Base-by-base conservation (phyloP, 2,797 vertebrate species). In the Craterocephalus amniculus region DNA sequence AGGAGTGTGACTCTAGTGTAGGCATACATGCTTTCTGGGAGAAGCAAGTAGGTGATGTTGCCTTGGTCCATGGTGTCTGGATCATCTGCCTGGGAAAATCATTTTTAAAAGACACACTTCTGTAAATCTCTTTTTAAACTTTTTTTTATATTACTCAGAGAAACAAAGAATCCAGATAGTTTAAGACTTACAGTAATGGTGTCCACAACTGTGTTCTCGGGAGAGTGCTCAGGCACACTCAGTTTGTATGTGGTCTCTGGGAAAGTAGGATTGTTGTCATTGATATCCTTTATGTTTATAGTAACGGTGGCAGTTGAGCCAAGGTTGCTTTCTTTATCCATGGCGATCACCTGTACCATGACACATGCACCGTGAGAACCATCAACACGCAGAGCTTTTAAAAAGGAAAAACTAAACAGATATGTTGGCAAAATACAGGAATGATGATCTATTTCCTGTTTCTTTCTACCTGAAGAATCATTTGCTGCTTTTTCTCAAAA, bases 241-340 rank as follows among this genome's bases (percentile, higher is more conserved):
- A 96, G 61, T 12, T 35, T 16, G 59, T 98, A 99, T 1, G 60
- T 71, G 18, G 83, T 85, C 0, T 93, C 0, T 7, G 27, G 2
- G 69, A 99, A 99, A 0, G 0, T 29, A 1, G 98, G 98, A 45
- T 60, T 90, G 82, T 98, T 95, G 90, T 99, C 97, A 0, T 99
- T 99, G 35, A 38, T 75, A 65, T 99, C 97, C 5, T 65, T 87
- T 70, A 99, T 88, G 4, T 74, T 14, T 52, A 99, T 95, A 59
- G 93, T 96, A 74, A 99, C 95, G 0, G 61, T 93, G 26, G 96
- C 96, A 0, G 45, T 85, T 6, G 96, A 94, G 27, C 58, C 85
- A 83, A 92, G 93, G 20, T 0, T 2, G 1, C 18, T 0, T 0
- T 87, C 67, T 0, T 11, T 80, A 89, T 99, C 97, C 38, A 56